Conservation (phyloP, 1,140 invertebrate genomes). For the Yoshiicerus persimilis region DNA sequence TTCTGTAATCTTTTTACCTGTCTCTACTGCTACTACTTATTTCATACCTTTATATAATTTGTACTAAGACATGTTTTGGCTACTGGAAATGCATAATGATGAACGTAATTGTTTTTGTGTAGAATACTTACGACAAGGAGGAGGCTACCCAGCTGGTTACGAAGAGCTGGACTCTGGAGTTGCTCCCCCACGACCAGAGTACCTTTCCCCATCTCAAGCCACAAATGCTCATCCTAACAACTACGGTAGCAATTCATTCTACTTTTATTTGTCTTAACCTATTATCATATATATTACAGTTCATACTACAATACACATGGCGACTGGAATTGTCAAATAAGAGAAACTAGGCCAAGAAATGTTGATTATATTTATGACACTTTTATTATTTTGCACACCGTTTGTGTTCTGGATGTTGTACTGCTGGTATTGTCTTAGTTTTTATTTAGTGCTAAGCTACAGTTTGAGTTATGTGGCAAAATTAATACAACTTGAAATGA, state of each 20-base stretch:
- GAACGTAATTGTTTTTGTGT: not conserved
- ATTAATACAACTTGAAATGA: not conserved
- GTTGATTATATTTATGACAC: too few relatives aligned
- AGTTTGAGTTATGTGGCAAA: not conserved
- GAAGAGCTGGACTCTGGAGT: constrained; percentile 65
- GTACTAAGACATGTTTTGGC: too few relatives aligned
- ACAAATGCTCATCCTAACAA: constrained; percentile 65
- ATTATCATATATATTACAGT: not conserved
- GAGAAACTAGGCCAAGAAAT: too few relatives aligned
- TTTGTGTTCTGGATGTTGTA: not conserved
- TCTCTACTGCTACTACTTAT: not conserved
- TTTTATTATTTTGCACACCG: not conserved
- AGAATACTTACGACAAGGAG: constrained; percentile 63
- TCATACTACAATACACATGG: too few relatives aligned
- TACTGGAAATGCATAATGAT: not conserved
- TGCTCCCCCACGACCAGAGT: constrained; percentile 66
- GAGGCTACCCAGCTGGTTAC: constrained; percentile 62
- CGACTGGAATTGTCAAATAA: too few relatives aligned
- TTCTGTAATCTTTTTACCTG: not conserved
- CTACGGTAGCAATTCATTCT: constrained; percentile 59
- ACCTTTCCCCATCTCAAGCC: constrained; percentile 66
- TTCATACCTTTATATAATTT: not conserved
- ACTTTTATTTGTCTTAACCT: too few relatives aligned
- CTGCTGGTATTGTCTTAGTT: not conserved
- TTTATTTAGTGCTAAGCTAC: not conserved